Evolutionary conservation across 2,113 vertebrate species (phyloP).

Genomic region (Hemiprocne comata): DNA sequence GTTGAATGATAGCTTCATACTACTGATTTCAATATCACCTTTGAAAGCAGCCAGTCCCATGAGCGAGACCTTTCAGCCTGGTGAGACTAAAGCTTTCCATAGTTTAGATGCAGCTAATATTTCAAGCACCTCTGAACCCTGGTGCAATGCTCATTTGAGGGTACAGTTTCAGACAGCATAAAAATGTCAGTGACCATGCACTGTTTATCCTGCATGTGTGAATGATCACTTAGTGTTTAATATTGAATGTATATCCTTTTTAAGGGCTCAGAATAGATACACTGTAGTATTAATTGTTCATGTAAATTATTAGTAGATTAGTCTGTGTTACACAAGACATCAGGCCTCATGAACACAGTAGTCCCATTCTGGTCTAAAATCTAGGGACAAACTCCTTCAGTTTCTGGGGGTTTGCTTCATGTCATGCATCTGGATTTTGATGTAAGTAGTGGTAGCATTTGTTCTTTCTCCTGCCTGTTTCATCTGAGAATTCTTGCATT

Average conservation of each 20-base stretch:
- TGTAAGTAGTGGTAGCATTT: neutral
- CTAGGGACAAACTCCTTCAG: rapidly evolving
- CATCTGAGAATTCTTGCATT: neutral
- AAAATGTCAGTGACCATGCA: neutral
- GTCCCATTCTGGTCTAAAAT: neutral
- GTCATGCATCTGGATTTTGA: neutral
- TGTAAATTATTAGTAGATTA: neutral
- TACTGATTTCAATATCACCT: neutral
- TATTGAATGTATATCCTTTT: neutral
- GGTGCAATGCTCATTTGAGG: neutral
- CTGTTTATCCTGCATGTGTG: neutral
- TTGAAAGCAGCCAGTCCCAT: neutral
- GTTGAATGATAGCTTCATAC: neutral
- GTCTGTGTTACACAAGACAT: neutral
- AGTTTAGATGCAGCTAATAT: neutral
- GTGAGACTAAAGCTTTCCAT: neutral
- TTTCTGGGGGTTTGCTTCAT: neutral
- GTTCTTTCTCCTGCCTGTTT: neutral
- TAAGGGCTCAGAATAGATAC: neutral
- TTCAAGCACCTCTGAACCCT: neutral
- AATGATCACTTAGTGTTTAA: neutral
- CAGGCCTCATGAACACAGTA: neutral
- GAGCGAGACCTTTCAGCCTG: neutral
- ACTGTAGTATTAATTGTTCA: neutral
- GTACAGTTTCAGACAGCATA: neutral